Percentiles rank a stretch among this genome's conserved stretches.
Conservation (phyloP, 2,113 vertebrate genomes). For the Sterrhoptilus dennistouni region DNA sequence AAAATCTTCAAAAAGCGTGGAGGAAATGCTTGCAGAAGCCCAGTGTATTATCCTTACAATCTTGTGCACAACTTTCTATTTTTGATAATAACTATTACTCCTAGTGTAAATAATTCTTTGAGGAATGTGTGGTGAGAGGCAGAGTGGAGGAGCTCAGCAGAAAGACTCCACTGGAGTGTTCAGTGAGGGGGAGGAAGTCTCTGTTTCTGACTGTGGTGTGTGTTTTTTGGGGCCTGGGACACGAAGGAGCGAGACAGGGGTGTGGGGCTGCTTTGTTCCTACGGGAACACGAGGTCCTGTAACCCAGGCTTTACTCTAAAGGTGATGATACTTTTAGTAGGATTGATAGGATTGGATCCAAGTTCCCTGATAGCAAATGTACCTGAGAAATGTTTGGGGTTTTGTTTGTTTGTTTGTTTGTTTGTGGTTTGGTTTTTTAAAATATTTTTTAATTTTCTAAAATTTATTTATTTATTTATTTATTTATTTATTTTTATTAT, state of each 20-base stretch:
- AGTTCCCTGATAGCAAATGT: background rate
- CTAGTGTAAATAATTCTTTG: background rate
- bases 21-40: background rate
- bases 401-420: accelerated
- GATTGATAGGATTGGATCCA: background rate
- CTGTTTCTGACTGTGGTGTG: accelerated
- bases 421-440: background rate
- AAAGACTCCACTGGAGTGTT: background rate
- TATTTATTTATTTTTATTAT: no score
- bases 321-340: background rate
- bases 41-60: background rate
- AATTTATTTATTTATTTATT: no score
- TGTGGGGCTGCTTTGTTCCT: background rate
- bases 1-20: background rate
- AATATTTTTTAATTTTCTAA: no score
- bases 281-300: background rate
- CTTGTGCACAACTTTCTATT: background rate
- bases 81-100: background rate
- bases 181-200: background rate
- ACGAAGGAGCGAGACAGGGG: background rate
- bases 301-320: background rate
- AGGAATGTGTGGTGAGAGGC: background rate
- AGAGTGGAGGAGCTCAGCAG: background rate
- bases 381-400: background rate
- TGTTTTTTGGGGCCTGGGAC: background rate